Evolutionary conservation across 2,888 invertebrate genomes (phyloP), one percentile per base, ranked within the genome.

Genomic region (Hirtodrosophila trivittata): DNA sequence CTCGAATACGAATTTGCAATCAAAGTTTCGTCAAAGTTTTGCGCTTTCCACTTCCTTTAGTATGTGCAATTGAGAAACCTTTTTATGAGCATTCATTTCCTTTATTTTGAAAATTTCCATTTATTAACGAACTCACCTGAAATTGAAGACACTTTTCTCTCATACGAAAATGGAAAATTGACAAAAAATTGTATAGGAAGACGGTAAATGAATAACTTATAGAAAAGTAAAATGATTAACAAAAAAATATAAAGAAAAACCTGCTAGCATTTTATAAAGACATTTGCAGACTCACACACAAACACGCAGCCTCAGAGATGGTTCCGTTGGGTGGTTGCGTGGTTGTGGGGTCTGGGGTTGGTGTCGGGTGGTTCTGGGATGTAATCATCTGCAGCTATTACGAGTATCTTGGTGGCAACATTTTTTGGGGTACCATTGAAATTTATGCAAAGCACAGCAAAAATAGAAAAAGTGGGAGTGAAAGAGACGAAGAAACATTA

Each of bases 381-480:
- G 35, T 55, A 74, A 66, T 83, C 76, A 80, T 83, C 62, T 72
- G 49, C 45, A 59, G 62, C 60, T 58, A 57, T 70, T 75, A 60
- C 38, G 54, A 52, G 49, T 49, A 16, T 33, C 13, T 33, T 33
- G 33, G 10, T 39, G 32, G 7, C 13, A 43, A 21, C 35, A 32
- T 28, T 26, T 28, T 18, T 42, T 45, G 28, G 39, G 39, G 25
- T 25, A 55, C 12, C 47, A 41, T 30, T 12, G 38, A 81, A 81
- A 81, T 86, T 80, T 86, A 86, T 80, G 87, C 87, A 81, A 80
- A 77, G 85, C 87, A 86, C 63, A 68, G 71, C 67, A 62, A 8
- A 43, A 60, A 39, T 16, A 41, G 18, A 21, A 21, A 5, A 21
- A 21, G 5, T 3, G 5, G 18, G 18, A 21, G 5, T 2, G 43